Evolutionary conservation across 2,113 vertebrate genomes (phyloP), one percentile per base, ranked within the genome.

Genomic region (Petrocephalus microphthalmus): DNA sequence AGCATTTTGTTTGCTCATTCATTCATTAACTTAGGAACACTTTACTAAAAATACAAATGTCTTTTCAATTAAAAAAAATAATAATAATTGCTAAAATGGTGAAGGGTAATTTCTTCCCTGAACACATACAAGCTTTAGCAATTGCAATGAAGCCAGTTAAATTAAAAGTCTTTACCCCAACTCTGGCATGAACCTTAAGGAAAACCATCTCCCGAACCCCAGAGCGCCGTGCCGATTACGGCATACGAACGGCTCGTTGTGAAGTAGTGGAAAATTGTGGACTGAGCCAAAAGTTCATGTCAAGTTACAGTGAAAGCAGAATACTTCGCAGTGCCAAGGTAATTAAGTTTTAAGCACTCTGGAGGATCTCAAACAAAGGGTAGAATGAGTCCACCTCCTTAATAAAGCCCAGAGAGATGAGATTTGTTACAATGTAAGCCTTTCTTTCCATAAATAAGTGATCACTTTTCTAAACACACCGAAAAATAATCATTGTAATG

Each of bases 181-280:
- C 49, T 51, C 22, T 83, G 81, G 81, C 81, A 83, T 49, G 83
- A 84, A 25, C 45, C 83, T 84, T 47, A 54, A 53, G 7, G 51
- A 25, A 54, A 54, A 54, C 84, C 22, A 17, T 37, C 52, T 56
- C 51, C 11, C 10, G 51, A n/a, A 54, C 17, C 47, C 52, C 22
- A 25, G 82, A 51, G 22, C 29, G 52, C 29, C 20, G 52, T 85
- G n/a, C 25, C n/a, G 15, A 25, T 85, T 54, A 54, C 52, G 17
- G n/a, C 52, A 54, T 85, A n/a, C 52, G 5, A 85, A 29, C 15
- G 17, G n/a, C 51, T 85, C 29, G 29, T 85, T 10, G 25, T 54
- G 84, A 85, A 54, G 84, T 56, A 85, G 84, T 85, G 84, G 84
- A 85, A 85, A 85, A 54, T 37, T 37, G 29, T 17, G 25, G 15